A percentile compares a stretch with the other conserved stretches of the same genome.
Evolutionary conservation across 2,113 vertebrate species (phyloP).

Genomic region (Calypte anna): DNA sequence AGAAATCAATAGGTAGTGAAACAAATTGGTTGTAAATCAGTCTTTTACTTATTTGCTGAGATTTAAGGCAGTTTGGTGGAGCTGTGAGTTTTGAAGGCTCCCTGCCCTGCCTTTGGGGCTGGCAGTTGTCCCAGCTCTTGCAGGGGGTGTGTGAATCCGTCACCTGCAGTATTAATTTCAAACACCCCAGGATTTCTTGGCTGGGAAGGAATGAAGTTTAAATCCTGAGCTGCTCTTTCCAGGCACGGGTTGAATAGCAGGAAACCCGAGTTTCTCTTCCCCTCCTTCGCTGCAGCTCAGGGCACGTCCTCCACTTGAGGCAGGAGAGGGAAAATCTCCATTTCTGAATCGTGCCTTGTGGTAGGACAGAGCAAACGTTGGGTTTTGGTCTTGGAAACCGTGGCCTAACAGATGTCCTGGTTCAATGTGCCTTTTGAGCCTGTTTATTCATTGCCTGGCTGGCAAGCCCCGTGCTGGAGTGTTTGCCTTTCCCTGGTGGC

Average conservation of each 20-base stretch:
- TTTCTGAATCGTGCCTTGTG: background rate
- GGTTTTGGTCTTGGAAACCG: slow-evolving; percentile 1
- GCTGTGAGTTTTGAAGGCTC: background rate
- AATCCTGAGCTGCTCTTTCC: background rate
- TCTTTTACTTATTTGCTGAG: background rate
- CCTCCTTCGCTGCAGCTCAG: accelerated
- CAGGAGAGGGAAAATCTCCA: background rate
- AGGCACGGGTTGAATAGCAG: background rate
- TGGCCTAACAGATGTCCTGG: slow-evolving; percentile 31
- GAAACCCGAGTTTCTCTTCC: background rate
- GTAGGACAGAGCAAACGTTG: background rate
- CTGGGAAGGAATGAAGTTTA: background rate
- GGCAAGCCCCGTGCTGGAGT: background rate
- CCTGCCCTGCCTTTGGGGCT: background rate
- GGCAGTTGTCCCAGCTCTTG: background rate
- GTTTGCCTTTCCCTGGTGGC: slow-evolving; percentile 53
- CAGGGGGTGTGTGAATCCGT: background rate
- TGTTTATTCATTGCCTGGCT: background rate
- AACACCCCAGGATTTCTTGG: background rate
- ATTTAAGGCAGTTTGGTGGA: background rate
- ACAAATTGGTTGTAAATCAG: slow-evolving; percentile 53
- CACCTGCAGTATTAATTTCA: background rate
- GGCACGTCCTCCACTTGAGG: accelerated
- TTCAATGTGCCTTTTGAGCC: slow-evolving; percentile 28
- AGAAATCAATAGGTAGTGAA: slow-evolving; percentile 46